Percentiles rank a stretch among this genome's conserved stretches.
phyloP scores from a whole-genome alignment of 35 echinoderm and acorn worm species.

The Chiridota heheva region DNA sequence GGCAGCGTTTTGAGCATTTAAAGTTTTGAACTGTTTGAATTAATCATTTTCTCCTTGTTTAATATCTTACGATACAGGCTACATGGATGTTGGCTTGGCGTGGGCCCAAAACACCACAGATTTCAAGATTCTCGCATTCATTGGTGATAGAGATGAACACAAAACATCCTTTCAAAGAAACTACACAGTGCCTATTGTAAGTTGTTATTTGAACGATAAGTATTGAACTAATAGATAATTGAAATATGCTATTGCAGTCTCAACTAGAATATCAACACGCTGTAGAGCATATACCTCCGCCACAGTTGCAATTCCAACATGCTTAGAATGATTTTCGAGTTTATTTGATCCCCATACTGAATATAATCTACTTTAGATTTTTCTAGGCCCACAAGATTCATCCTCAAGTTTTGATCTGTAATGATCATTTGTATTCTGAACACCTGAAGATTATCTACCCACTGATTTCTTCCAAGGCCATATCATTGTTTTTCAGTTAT shows the following conservation, averaged over 20 bases:
- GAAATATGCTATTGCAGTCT: neutral
- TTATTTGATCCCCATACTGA: too few species aligned
- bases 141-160: slow-evolving; percentile 71
- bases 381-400: neutral
- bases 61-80: slow-evolving; percentile 52
- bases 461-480: too few species aligned
- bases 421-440: too few species aligned
- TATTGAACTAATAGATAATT: neutral
- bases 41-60: too few species aligned
- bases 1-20: too few species aligned
- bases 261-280: neutral
- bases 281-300: neutral
- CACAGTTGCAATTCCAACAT: too few species aligned
- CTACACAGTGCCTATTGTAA: slow-evolving; percentile 78
- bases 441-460: too few species aligned
- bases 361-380: too few species aligned
- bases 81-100: slow-evolving; percentile 80
- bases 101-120: slow-evolving; percentile 13
- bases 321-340: too few species aligned
- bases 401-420: too few species aligned
- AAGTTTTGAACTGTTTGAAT: too few species aligned
- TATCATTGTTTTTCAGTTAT: too few species aligned
- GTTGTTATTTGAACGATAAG: neutral
- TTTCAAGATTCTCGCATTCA: slow-evolving; percentile 38
- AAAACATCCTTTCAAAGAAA: slow-evolving; percentile 46